phyloP scores from a whole-genome alignment of 2,113 vertebrate genomes.

The Myiagra hebetior region DNA sequence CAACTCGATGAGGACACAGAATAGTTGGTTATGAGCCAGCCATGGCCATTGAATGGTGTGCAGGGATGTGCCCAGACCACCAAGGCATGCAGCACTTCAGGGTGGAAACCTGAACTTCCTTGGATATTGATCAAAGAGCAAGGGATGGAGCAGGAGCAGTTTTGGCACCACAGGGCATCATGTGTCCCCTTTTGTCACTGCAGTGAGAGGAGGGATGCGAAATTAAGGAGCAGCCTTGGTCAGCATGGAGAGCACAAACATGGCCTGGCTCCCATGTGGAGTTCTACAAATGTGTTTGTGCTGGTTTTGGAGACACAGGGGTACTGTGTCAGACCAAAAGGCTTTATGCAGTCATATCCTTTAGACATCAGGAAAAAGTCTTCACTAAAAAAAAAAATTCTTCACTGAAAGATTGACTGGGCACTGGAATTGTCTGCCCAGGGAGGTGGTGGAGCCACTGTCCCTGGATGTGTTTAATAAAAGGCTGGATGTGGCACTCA shows the following conservation, averaged over 20 bases:
- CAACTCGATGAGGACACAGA: not conserved
- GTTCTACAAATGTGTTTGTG: not conserved
- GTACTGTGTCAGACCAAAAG: not conserved
- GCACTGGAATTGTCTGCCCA: too few relatives aligned
- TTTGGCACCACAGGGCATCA: not conserved
- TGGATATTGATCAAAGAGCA: fast-evolving
- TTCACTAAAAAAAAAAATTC: too few relatives aligned
- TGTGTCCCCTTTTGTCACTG: not conserved
- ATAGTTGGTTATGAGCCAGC: not conserved
- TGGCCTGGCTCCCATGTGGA: not conserved
- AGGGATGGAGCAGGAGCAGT: not conserved
- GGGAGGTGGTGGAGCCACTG: too few relatives aligned
- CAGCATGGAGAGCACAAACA: not conserved
- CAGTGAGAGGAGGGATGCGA: not conserved
- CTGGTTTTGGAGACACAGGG: not conserved
- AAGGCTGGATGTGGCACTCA: too few relatives aligned
- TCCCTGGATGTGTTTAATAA: too few relatives aligned
- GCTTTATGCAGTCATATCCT: not conserved
- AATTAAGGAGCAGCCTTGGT: not conserved
- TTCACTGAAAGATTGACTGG: too few relatives aligned
- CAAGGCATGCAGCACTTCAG: not conserved
- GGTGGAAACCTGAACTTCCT: not conserved
- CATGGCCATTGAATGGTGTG: fast-evolving
- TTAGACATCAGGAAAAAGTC: not conserved
- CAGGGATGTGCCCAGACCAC: not conserved